Evolutionary conservation across 2,797 vertebrate species (phyloP).

Genomic region (Orestias chungarensis): DNA sequence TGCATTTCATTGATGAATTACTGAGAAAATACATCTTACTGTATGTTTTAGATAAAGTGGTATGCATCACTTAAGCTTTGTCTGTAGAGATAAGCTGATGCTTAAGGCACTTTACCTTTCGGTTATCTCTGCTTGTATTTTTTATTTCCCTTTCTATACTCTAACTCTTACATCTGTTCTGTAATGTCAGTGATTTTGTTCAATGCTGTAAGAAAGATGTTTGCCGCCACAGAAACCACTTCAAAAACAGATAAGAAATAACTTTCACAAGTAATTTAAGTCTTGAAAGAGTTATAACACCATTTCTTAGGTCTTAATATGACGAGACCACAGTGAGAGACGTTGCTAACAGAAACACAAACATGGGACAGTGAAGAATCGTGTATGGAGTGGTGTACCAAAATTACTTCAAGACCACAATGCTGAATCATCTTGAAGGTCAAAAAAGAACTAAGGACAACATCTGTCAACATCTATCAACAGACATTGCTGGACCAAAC

Average conservation of each 20-base stretch:
- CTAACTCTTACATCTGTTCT: neutral
- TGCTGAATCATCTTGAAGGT: neutral
- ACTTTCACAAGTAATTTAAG: neutral
- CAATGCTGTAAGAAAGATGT: neutral
- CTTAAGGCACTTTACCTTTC: constrained; percentile 1
- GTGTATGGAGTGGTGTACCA: neutral
- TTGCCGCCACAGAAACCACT: neutral
- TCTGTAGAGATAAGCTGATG: neutral
- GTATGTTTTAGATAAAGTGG: neutral
- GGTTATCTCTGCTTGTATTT: neutral
- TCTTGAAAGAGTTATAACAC: no score
- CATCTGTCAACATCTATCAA: neutral
- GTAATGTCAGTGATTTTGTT: constrained; percentile 16
- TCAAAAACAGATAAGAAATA: neutral
- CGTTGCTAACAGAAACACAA: neutral
- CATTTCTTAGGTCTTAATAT: neutral
- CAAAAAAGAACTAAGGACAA: neutral
- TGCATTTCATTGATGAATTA: neutral
- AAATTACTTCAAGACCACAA: neutral
- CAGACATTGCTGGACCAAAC: neutral
- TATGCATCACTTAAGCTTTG: neutral
- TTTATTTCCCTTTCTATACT: constrained; percentile 4
- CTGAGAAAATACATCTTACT: neutral
- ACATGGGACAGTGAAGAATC: neutral
- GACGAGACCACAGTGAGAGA: neutral